Conservation (phyloP, 2,797 vertebrate species). For the Halcyon leucocephala region DNA sequence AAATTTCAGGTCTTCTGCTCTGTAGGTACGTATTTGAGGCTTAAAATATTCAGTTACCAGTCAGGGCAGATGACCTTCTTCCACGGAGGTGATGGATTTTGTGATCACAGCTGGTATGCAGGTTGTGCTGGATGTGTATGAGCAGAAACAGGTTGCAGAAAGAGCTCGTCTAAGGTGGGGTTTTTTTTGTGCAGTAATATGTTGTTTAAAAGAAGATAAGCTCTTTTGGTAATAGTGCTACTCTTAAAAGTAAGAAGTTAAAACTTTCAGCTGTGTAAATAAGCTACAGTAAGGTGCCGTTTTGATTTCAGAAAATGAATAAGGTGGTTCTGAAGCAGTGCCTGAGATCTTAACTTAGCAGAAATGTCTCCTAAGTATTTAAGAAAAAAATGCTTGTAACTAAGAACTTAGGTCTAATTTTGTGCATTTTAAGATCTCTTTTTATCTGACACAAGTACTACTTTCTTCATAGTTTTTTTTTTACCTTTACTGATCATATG, state of each 20-base stretch:
- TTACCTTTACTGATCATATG: background rate
- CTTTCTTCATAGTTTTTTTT: background rate
- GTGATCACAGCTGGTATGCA: background rate
- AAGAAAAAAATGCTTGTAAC: background rate
- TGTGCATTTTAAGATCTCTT: background rate
- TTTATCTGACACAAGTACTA: background rate
- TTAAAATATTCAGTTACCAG: background rate
- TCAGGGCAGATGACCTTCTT: background rate
- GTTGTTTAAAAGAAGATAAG: background rate
- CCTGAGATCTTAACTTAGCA: background rate
- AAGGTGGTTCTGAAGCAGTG: background rate
- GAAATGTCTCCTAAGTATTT: background rate
- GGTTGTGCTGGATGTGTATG: background rate
- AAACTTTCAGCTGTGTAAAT: background rate
- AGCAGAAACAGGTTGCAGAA: background rate
- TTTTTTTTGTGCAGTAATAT: background rate
- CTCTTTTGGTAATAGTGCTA: background rate
- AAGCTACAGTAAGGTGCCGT: background rate
- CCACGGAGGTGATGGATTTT: accelerated
- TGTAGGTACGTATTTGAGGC: background rate
- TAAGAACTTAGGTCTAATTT: background rate
- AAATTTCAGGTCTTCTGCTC: background rate
- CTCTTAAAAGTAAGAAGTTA: background rate
- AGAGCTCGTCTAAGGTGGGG: background rate
- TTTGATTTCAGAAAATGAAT: background rate